Evolutionary conservation across 1,140 invertebrate species (phyloP).

Genomic region (Zeugodacus cucurbitae): DNA sequence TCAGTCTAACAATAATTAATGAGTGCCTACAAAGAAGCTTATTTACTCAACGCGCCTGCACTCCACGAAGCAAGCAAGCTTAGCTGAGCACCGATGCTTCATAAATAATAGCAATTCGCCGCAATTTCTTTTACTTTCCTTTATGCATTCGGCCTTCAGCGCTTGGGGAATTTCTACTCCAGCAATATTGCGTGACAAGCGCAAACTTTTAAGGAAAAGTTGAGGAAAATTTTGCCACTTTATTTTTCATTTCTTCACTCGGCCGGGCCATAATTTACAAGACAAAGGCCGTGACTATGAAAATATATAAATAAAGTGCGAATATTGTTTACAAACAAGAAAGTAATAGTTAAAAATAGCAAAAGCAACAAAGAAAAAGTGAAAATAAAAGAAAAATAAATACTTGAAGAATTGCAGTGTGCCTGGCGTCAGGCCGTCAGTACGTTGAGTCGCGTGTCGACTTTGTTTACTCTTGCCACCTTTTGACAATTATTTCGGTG

Average conservation of each 20-base stretch:
- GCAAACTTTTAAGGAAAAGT: not conserved
- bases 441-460: not conserved
- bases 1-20: not conserved
- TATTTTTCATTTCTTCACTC: not conserved
- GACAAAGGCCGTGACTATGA: not conserved
- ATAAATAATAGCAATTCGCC: not conserved
- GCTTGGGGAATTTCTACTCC: not conserved
- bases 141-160: not conserved
- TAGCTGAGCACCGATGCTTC: not conserved
- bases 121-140: not conserved
- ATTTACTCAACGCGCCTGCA: not conserved
- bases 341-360: not conserved
- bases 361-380: not conserved
- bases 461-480: conserved; percentile 13
- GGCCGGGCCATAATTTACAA: not conserved
- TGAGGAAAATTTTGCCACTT: not conserved
- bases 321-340: conserved; percentile 16
- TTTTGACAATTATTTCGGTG: conserved; percentile 27
- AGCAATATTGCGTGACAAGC: not conserved
- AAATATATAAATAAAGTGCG: not conserved
- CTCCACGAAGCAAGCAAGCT: not conserved
- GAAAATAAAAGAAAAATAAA: not conserved
- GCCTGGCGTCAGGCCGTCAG: too few species aligned
- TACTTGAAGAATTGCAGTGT: not conserved
- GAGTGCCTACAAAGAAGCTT: not conserved